Base-by-base conservation (phyloP, 23 tunicate genomes). In the Ciona savignyi region DNA sequence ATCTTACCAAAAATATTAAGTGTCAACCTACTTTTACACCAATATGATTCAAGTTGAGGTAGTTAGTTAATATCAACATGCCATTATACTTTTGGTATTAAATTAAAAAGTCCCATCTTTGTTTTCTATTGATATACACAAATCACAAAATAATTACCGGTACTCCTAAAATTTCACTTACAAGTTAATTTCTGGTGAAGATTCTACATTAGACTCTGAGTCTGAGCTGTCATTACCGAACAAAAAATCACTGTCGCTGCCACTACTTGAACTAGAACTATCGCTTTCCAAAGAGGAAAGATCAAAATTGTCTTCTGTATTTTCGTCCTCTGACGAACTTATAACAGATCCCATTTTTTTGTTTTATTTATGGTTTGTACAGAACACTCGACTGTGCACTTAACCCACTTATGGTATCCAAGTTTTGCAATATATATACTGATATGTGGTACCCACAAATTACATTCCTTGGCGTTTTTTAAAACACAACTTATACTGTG, bases 241-340 rank as follows among this genome's bases (percentile, higher is more conserved):
- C 30, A 73, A 30, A 81, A 81, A 81, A 30, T 49, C 74, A 35
- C 67, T 63, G 15, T 51, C 82, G 66, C 65, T 71, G 30, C 78
- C 72, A 33, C 67, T 74, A 65, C 78, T 81, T 48, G 64, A 33
- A 42, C 74, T 66, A 23, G 33, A 61, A 21, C 66, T 31, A 29
- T 34, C 73, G 24, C 71, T 34, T n/a, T 6, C 35, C 29, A 68
- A 21, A 25, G 56, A 31, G 34, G 32, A 33, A 23, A 30, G 4
- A 49, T 69, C 75, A 23, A 25, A 23, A 22, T 25, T 29, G 23
- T 25, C 32, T 63, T 80, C 71, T 23, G 63, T 80, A 15, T 60
- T 62, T 34, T 85, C 92, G 22, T 79, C 85, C 29, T 84, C 97
- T 3, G 97, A 90, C 56, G 97, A 79, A 33, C 90, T 83, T 30